Conservation (phyloP, 2,797 vertebrate species). For the Molossus molossus region DNA sequence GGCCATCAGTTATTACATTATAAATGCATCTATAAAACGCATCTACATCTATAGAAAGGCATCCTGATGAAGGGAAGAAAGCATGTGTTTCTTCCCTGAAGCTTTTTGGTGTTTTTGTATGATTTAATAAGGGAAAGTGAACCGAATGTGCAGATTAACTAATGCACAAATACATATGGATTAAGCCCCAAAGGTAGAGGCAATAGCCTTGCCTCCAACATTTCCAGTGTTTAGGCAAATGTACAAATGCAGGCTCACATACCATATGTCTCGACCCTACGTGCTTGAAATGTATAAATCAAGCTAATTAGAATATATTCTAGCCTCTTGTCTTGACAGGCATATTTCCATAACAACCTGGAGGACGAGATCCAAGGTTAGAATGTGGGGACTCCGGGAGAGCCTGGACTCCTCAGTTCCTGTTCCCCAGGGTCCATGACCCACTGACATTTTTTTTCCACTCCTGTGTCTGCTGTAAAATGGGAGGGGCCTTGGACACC, state of each 20-base stretch:
- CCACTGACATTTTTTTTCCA: background rate
- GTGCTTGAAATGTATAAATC: background rate
- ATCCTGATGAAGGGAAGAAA: background rate
- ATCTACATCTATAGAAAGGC: background rate
- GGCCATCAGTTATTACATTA: background rate
- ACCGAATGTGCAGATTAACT: background rate
- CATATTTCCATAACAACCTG: background rate
- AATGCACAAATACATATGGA: background rate
- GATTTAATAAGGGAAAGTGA: background rate
- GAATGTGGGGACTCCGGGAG: background rate
- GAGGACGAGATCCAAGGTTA: background rate
- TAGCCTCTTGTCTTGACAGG: background rate
- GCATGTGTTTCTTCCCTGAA: background rate
- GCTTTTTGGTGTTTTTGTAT: background rate
- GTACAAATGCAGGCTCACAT: background rate
- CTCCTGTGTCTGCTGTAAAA: background rate
- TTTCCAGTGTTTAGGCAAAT: background rate
- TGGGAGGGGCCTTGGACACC: background rate
- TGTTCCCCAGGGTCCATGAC: background rate
- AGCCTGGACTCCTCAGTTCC: background rate
- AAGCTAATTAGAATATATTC: background rate
- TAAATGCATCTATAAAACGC: background rate
- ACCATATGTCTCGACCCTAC: background rate
- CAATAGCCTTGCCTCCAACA: background rate
- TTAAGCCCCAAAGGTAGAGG: background rate